phyloP scores from a whole-genome alignment of 2,888 invertebrate species.

The Deladenus siricidicola region DNA sequence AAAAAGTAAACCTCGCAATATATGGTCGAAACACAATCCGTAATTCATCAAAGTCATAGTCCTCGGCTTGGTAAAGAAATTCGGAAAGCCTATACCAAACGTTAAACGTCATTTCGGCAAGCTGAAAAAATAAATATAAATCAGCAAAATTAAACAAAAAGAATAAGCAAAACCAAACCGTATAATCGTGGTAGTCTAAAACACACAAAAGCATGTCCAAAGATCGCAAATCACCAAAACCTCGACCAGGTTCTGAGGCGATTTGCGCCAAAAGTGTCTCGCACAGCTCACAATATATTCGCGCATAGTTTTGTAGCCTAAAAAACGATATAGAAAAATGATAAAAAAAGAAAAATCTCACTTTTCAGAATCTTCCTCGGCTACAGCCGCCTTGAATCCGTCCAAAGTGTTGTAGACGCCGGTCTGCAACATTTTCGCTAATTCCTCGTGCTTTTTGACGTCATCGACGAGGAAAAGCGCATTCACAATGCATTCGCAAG shows the following conservation, averaged over 20 bases:
- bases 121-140: slow-evolving; percentile 55
- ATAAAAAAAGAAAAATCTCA: slow-evolving; percentile 51
- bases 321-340: neutral
- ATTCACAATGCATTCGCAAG: slow-evolving; percentile 18
- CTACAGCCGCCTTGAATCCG: slow-evolving; percentile 80
- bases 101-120: slow-evolving; percentile 80
- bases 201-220: slow-evolving; percentile 81
- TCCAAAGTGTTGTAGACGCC: slow-evolving; percentile 63
- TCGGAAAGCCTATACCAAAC: slow-evolving; percentile 93
- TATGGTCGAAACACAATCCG: slow-evolving; percentile 71
- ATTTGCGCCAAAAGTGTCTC: slow-evolving; percentile 82
- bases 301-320: slow-evolving; percentile 78
- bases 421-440: slow-evolving; percentile 16
- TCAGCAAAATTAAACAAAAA: neutral
- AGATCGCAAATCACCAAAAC: slow-evolving; percentile 63
- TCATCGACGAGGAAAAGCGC: slow-evolving; percentile 17
- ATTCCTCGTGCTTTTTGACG: neutral
- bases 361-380: slow-evolving; percentile 84
- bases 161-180: slow-evolving; percentile 60
- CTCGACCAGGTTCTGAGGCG: slow-evolving; percentile 56
- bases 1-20: slow-evolving; percentile 65
- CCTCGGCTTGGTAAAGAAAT: slow-evolving; percentile 78
- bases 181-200: slow-evolving; percentile 93
- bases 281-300: slow-evolving; percentile 85
- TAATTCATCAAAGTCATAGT: slow-evolving; percentile 59